Evolutionary conservation across 2,113 vertebrate genomes (phyloP).

Genomic region (Cinclus mexicanus): DNA sequence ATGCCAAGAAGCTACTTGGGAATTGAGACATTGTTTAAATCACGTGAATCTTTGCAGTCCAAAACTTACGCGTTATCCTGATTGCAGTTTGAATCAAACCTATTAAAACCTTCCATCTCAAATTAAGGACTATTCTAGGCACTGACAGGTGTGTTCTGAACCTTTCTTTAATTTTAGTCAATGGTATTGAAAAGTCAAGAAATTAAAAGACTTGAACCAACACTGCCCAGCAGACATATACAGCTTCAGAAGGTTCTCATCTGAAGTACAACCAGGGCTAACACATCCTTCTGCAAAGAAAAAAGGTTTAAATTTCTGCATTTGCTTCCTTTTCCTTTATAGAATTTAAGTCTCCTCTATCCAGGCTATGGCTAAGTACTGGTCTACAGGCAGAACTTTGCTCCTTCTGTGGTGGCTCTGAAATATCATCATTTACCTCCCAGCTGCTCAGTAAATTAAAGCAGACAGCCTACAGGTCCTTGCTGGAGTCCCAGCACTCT

Average conservation of each 20-base stretch:
- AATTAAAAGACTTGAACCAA: background rate
- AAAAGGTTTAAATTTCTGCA: background rate
- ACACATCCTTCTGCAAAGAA: background rate
- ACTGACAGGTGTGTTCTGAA: background rate
- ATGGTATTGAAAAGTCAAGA: background rate
- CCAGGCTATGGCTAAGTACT: background rate
- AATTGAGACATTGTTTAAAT: background rate
- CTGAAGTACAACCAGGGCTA: background rate
- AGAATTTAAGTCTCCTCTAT: background rate
- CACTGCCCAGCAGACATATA: background rate
- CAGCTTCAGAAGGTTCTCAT: background rate
- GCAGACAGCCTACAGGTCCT: background rate
- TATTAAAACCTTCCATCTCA: background rate
- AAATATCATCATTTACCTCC: background rate
- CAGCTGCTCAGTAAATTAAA: conserved; percentile 1
- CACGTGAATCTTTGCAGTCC: rapidly evolving
- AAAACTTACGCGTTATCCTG: background rate
- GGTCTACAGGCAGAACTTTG: background rate
- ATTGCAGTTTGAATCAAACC: background rate
- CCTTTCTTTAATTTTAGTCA: background rate
- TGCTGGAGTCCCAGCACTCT: background rate
- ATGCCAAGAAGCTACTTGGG: background rate
- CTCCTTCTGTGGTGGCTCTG: background rate
- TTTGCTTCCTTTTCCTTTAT: background rate
- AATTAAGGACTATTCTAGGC: background rate